Evolutionary conservation across 2,888 invertebrate species (phyloP).

Genomic region (Hydroisotoma schaefferi): DNA sequence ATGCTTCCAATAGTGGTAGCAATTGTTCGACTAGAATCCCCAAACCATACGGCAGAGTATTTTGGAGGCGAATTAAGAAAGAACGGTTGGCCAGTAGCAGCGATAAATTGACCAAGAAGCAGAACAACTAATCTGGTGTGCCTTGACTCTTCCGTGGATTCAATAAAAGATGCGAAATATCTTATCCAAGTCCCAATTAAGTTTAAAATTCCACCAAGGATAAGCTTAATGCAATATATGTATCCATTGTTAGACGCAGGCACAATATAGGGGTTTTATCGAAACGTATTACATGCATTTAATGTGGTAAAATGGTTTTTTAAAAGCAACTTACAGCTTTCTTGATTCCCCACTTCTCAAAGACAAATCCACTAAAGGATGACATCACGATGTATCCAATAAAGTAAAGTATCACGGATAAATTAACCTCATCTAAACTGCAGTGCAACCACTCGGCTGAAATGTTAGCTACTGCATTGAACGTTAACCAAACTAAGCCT

Average conservation of each 20-base stretch:
- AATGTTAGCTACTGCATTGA: slow-evolving; percentile 19
- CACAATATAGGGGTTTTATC: background rate
- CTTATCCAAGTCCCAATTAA: slow-evolving; percentile 23
- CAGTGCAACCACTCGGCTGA: slow-evolving; percentile 20
- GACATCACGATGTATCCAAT: slow-evolving; percentile 23
- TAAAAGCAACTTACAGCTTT: slow-evolving; percentile 19
- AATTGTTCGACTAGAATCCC: slow-evolving; percentile 23
- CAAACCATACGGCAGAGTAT: slow-evolving; percentile 34
- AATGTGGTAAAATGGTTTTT: no score
- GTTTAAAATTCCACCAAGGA: slow-evolving; percentile 25
- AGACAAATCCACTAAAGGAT: slow-evolving; percentile 27
- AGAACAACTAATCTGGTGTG: slow-evolving; percentile 17
- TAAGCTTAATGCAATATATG: slow-evolving; percentile 8
- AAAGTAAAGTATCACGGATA: slow-evolving; percentile 27
- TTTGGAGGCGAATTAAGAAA: slow-evolving; percentile 34
- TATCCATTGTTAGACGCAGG: background rate
- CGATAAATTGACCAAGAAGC: slow-evolving; percentile 29
- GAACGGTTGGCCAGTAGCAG: slow-evolving; percentile 28
- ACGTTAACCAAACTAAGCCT: slow-evolving; percentile 26
- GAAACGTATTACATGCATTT: background rate
- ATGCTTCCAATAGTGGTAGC: slow-evolving; percentile 31
- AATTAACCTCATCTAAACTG: slow-evolving; percentile 15
- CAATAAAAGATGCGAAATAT: slow-evolving; percentile 23
- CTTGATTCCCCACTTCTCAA: slow-evolving; percentile 36
- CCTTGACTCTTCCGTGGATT: slow-evolving; percentile 16